Percentiles rank a stretch among this genome's conserved stretches.
phyloP scores from a whole-genome alignment of 2,113 vertebrate species.

The Cyanoliseus patagonus region DNA sequence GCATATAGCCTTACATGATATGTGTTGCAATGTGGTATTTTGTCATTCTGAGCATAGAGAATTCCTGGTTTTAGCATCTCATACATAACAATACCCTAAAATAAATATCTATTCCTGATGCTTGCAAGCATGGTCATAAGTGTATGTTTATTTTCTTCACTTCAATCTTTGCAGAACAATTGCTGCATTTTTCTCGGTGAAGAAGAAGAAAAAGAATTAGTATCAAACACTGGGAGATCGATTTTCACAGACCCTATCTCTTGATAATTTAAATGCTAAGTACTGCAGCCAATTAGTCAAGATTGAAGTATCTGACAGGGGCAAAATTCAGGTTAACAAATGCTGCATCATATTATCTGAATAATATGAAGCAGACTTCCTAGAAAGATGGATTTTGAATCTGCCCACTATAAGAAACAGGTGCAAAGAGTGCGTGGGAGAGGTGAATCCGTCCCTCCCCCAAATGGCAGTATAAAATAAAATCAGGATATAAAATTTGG shows the following conservation, averaged over 20 bases:
- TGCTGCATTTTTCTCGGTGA: slow-evolving; percentile 10
- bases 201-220: slow-evolving; percentile 28
- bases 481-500: slow-evolving; percentile 62
- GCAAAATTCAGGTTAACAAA: slow-evolving; percentile 59
- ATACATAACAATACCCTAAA: neutral
- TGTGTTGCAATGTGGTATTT: neutral
- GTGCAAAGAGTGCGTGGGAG: slow-evolving; percentile 54
- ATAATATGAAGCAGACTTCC: slow-evolving; percentile 16
- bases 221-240: neutral
- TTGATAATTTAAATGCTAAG: slow-evolving; percentile 56
- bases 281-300: slow-evolving; percentile 50
- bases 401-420: slow-evolving; percentile 29
- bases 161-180: slow-evolving; percentile 26
- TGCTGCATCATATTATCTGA: slow-evolving; percentile 37
- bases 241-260: slow-evolving; percentile 3
- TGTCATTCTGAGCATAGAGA: neutral
- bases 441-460: slow-evolving; percentile 50
- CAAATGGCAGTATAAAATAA: slow-evolving; percentile 56
- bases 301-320: slow-evolving; percentile 30
- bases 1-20: neutral
- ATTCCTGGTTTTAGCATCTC: neutral
- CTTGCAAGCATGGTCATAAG: rapidly evolving
- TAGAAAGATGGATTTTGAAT: slow-evolving; percentile 15
- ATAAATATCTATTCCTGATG: neutral
- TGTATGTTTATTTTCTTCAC: neutral